These are phyloP conservation scores for Drosophila tanythrix DNA, from an alignment of 2,888 invertebrate species.

Conservation along the genomic window DNA sequence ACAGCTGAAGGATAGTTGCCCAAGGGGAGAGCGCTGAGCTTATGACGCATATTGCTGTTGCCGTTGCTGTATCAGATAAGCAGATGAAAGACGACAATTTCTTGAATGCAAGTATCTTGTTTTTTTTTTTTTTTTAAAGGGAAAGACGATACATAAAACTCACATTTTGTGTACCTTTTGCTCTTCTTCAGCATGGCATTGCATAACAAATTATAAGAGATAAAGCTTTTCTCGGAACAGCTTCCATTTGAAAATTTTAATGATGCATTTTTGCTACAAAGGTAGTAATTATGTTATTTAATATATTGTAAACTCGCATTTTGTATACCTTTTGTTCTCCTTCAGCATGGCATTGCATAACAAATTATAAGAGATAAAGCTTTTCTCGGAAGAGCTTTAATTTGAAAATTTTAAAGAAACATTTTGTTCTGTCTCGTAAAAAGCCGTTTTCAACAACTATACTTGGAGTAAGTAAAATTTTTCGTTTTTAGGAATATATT, in stretches of 20 bases:
- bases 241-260: neutral
- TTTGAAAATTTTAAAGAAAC: neutral
- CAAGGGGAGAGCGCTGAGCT: neutral
- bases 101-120: constrained; percentile 1
- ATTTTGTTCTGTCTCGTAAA: neutral
- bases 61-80: constrained; percentile 5
- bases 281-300: too few relatives aligned
- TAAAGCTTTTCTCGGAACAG: neutral
- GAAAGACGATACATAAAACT: neutral
- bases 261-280: neutral
- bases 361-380: neutral
- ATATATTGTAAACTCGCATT: neutral
- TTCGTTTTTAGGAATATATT: neutral
- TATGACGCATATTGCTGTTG: constrained; percentile 5
- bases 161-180: neutral
- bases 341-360: constrained; percentile 3
- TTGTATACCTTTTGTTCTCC: neutral
- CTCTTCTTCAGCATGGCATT: neutral
- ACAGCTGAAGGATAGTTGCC: neutral
- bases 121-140: neutral
- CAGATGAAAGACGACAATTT: constrained; percentile 14
- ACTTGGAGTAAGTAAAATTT: neutral
- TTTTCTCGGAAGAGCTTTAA: neutral
- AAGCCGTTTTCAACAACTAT: neutral
- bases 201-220: constrained; percentile 2